These are phyloP conservation scores for Burhinus bistriatus DNA, from an alignment of 2,113 vertebrate genomes.

Conservation along the genomic window DNA sequence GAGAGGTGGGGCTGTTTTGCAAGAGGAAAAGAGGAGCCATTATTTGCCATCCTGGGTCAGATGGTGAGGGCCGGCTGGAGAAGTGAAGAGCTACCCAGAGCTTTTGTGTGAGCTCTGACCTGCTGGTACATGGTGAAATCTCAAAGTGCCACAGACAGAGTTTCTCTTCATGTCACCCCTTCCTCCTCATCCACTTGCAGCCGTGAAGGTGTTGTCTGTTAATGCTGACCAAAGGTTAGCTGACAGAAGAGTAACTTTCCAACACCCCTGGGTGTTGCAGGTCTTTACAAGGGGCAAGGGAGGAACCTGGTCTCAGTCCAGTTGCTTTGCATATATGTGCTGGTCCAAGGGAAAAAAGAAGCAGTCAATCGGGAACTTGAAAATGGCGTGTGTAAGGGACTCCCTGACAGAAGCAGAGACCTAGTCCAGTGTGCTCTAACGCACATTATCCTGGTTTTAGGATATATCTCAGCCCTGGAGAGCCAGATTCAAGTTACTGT, in stretches of 20 bases:
- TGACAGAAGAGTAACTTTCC: background rate
- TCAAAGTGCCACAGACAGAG: background rate
- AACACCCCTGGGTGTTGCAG: background rate
- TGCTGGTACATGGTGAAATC: background rate
- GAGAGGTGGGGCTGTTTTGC: background rate
- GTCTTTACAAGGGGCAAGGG: background rate
- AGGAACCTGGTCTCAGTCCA: background rate
- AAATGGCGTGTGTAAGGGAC: rapidly evolving
- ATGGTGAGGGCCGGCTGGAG: background rate
- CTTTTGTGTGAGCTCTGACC: background rate
- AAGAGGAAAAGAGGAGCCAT: background rate
- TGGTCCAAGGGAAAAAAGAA: background rate
- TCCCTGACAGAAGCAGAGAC: background rate
- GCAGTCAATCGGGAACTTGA: background rate
- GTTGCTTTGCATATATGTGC: background rate
- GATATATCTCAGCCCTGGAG: background rate
- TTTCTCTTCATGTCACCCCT: background rate
- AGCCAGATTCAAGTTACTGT: background rate
- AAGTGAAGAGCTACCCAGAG: background rate
- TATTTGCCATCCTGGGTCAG: background rate
- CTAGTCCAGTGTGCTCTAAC: rapidly evolving
- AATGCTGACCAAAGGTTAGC: background rate
- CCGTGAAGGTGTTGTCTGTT: rapidly evolving
- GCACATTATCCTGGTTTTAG: background rate
- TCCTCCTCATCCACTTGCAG: background rate